Percentiles rank a stretch among this genome's conserved stretches.
Evolutionary conservation across 2,797 vertebrate species (phyloP).

Genomic region (Cuniculus paca): DNA sequence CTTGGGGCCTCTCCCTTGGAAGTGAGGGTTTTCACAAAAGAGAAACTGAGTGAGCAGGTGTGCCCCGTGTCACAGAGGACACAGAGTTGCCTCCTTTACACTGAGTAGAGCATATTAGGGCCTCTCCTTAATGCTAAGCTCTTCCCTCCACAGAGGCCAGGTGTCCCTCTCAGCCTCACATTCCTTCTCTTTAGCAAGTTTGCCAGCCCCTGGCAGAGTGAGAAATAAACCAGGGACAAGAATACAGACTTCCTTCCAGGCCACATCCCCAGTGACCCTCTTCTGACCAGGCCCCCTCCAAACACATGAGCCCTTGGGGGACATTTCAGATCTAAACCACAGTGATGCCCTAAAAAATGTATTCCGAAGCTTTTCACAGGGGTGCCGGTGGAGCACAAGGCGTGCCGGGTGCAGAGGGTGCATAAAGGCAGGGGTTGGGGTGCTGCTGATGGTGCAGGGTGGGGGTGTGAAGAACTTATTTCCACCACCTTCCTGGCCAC

Average conservation of each 20-base stretch:
- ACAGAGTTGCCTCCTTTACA: background rate
- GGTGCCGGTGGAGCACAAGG: background rate
- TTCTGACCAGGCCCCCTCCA: background rate
- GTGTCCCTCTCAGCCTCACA: background rate
- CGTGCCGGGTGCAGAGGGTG: rapidly evolving
- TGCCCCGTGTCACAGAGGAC: background rate
- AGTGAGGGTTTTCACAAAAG: background rate
- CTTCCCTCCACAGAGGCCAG: background rate
- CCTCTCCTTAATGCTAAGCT: background rate
- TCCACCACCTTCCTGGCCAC: background rate
- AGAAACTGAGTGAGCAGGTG: background rate
- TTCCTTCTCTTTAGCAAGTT: background rate
- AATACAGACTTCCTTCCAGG: background rate
- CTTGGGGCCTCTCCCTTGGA: background rate
- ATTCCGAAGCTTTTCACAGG: background rate
- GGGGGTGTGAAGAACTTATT: background rate
- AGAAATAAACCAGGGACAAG: background rate
- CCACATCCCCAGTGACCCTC: background rate
- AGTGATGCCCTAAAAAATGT: background rate
- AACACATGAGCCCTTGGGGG: background rate
- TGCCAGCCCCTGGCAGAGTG: background rate
- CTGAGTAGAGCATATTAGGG: background rate
- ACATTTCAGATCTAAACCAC: background rate
- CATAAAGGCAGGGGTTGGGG: background rate
- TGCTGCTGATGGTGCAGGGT: background rate